Conservation (phyloP, 2,113 vertebrate species). For the Nothobranchius furzeri region DNA sequence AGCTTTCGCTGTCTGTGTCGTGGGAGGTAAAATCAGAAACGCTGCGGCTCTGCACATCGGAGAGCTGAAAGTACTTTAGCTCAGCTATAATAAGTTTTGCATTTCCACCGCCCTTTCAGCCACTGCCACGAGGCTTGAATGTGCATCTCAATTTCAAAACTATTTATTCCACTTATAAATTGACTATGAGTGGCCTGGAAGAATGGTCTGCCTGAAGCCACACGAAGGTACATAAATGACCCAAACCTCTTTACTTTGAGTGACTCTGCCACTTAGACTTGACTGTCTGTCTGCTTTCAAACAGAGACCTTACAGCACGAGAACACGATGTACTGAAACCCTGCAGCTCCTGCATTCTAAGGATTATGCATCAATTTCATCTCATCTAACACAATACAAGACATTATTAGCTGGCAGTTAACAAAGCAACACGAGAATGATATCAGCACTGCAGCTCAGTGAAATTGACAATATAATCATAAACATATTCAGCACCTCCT, state of each 20-base stretch:
- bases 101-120: constrained; percentile 22
- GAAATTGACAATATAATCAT: constrained; percentile 32
- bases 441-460: constrained; percentile 15
- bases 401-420: constrained; percentile 8
- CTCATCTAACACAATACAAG: constrained; percentile 4
- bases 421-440: constrained; percentile 2
- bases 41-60: not conserved
- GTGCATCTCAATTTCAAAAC: constrained; percentile 15
- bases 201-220: not conserved
- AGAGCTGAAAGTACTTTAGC: not conserved
- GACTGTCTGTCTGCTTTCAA: constrained; percentile 12
- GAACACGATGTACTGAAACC: not conserved
- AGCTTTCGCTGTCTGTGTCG: constrained; percentile 5
- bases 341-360: not conserved
- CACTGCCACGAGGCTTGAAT: constrained; percentile 11
- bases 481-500: constrained; percentile 15
- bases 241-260: constrained; percentile 3
- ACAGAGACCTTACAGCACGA: not conserved
- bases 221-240: not conserved
- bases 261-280: constrained; percentile 5
- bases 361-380: constrained; percentile 16
- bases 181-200: constrained; percentile 9
- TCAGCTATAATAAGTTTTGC: not conserved
- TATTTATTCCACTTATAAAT: constrained; percentile 13
- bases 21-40: constrained; percentile 3